Percentiles rank a stretch among this genome's conserved stretches.
Conservation (phyloP, 53 echinoderm and acorn worm species). For the Antedon mediterranea region DNA sequence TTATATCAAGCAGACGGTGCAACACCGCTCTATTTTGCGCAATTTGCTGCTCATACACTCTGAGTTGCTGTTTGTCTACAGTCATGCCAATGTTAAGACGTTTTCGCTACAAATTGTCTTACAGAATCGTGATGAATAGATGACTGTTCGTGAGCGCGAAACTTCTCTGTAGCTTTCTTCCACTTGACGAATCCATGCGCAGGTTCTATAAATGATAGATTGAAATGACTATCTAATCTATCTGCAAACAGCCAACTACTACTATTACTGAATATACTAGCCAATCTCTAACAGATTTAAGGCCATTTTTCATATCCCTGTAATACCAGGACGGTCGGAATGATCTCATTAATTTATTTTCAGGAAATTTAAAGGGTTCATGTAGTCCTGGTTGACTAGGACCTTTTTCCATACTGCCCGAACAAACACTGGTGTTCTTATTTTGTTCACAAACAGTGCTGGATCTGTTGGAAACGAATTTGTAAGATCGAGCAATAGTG, state of each 20-base stretch:
- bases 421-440: background rate
- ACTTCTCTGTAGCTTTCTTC: background rate
- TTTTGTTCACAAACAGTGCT: slow-evolving; percentile 1
- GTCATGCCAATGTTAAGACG: background rate
- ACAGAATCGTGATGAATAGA: background rate
- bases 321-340: background rate
- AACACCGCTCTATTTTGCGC: slow-evolving; percentile 4
- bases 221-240: background rate
- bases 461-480: background rate
- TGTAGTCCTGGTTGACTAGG: too few species aligned
- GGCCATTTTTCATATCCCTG: slow-evolving; percentile 5
- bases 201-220: slow-evolving; percentile 5
- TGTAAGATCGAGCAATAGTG: background rate
- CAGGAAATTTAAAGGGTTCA: too few species aligned
- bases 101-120: slow-evolving; percentile 3
- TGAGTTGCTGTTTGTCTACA: background rate
- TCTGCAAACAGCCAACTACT: slow-evolving; percentile 8
- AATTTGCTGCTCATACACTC: slow-evolving; percentile 3
- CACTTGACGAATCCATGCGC: slow-evolving; percentile 2
- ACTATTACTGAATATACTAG: background rate
- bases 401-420: background rate
- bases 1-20: slow-evolving; percentile 1
- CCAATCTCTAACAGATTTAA: slow-evolving; percentile 4
- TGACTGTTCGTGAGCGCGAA: slow-evolving; percentile 7
- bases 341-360: background rate